phyloP scores from a whole-genome alignment of 2,888 invertebrate genomes.

The Hypomecis atomaria region DNA sequence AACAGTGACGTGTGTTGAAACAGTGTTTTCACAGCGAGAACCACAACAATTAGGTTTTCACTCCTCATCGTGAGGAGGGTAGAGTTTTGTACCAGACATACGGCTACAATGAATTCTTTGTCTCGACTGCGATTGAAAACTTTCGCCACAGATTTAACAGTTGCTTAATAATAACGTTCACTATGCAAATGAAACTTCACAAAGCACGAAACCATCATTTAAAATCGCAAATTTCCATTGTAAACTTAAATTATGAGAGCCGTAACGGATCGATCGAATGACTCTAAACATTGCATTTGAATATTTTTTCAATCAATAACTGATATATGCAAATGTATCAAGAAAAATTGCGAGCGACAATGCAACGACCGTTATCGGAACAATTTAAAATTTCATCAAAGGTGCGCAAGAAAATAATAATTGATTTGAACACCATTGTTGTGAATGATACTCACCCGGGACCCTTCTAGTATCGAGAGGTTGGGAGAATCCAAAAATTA shows the following conservation, averaged over 20 bases:
- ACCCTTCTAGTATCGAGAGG: conserved; percentile 70
- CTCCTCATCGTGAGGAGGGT: conserved; percentile 67
- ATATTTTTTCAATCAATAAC: conserved; percentile 85
- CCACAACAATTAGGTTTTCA: conserved; percentile 78
- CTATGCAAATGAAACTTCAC: conserved; percentile 57
- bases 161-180: conserved; percentile 44
- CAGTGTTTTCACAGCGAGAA: conserved; percentile 71
- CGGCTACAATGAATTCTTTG: conserved; percentile 61
- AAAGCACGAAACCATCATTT: conserved; percentile 64
- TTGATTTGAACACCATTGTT: conserved; percentile 79
- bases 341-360: conserved; percentile 71
- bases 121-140: conserved; percentile 61
- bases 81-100: conserved; percentile 69
- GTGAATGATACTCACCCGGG: conserved; percentile 67
- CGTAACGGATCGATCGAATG: conserved; percentile 79
- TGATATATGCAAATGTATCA: conserved; percentile 79
- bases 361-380: conserved; percentile 79
- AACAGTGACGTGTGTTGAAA: conserved; percentile 75
- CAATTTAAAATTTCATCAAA: conserved; percentile 81
- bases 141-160: conserved; percentile 41
- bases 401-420: conserved; percentile 81
- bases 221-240: conserved; percentile 62
- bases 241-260: conserved; percentile 68
- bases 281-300: conserved; percentile 76
- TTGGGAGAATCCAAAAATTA: conserved; percentile 81